Conservation (phyloP, 2,113 vertebrate species). For the Plectropomus leopardus region DNA sequence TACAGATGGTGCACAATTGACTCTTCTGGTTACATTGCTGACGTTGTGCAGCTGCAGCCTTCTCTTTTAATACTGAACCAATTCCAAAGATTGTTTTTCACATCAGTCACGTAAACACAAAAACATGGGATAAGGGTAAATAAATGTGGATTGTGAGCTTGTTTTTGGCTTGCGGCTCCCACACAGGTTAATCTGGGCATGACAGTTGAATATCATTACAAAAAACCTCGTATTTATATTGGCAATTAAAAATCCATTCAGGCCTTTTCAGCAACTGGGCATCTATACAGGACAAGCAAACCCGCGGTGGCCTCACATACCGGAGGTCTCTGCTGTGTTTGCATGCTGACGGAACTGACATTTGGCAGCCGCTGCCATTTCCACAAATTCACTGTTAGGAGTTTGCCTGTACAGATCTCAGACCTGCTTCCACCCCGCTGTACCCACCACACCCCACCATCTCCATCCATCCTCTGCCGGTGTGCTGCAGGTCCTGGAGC, state of each 20-base stretch:
- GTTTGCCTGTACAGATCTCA: constrained; percentile 19
- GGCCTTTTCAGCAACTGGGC: background rate
- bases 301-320: constrained; percentile 15
- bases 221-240: background rate
- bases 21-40: no score
- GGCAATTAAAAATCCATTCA: constrained; percentile 16
- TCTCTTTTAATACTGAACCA: no score
- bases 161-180: background rate
- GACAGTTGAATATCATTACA: background rate
- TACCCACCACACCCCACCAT: constrained; percentile 4
- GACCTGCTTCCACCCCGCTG: background rate
- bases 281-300: constrained; percentile 7
- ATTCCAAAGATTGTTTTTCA: no score
- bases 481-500: constrained; percentile 41
- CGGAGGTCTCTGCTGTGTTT: constrained; percentile 51
- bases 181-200: background rate
- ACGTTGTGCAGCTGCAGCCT: no score
- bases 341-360: constrained; percentile 20
- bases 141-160: no score
- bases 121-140: no score
- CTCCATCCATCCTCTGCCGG: constrained; percentile 32
- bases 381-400: constrained; percentile 20
- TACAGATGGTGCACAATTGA: no score
- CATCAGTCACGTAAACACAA: no score
- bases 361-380: constrained; percentile 30